Evolutionary conservation across 1,140 invertebrate species (phyloP), one percentile per base, ranked within the genome.

Genomic region (Nomia melanderi): DNA sequence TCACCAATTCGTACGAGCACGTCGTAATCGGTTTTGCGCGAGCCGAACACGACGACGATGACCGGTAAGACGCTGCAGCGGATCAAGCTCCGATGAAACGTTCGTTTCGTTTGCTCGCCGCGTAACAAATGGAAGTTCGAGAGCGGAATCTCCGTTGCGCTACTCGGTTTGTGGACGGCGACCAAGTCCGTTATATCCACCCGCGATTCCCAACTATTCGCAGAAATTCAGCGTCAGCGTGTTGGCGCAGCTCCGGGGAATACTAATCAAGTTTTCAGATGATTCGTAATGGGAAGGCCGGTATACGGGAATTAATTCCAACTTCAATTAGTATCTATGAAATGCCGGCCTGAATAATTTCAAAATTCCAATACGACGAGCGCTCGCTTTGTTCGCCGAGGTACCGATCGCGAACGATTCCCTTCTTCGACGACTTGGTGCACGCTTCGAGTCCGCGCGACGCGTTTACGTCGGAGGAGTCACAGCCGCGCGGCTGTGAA

Each of bases 261-360:
- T 84, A 77, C 82, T 84, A 80, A 84, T 84, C 82, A 83, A 83
- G 82, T 84, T 84, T 84, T 83, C 81, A 83, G 82, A 71, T 76
- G 72, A 64, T 73, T 73, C 72, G 73, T 83, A 83, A 83, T 84
- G 63, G 64, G 67, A 54, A 54, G 65, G 41, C 20, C 17, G n/a
- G 36, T 54, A 12, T 1, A 11, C 17, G 54, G 76, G 72, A 79
- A 87, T 87, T 86, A 88, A 88, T 88, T 88, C 80, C 81, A 84
- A 84, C 83, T 87, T 62, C 85, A 86, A 88, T 88, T 88, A 87
- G 86, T 85, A 87, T 82, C 79, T 31, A 29, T 56, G 72, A 63
- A 82, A 75, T 77, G 67, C 41, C 73, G 69, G 29, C 41, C 78
- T 77, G 81, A 83, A 85, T 73, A 83, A 83, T 85, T 80, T 79